Conservation (phyloP, 2,797 vertebrate genomes). For the Rhyacichthys aspro region DNA sequence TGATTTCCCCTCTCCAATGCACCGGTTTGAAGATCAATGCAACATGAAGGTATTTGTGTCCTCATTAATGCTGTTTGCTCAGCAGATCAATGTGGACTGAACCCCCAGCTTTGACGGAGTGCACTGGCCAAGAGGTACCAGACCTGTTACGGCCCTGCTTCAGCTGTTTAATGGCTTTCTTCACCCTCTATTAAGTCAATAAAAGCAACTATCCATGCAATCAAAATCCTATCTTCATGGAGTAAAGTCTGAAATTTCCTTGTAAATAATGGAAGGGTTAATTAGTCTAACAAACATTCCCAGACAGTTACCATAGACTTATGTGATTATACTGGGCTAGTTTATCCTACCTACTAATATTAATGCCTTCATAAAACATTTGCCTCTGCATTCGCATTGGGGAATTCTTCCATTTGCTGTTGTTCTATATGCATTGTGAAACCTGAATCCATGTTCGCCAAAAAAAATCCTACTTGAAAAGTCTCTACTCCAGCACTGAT, state of each 20-base stretch:
- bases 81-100: conserved; percentile 55
- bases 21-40: conserved; percentile 68
- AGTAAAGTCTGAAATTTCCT: not conserved
- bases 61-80: conserved; percentile 72
- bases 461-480: too few species aligned
- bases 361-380: too few species aligned
- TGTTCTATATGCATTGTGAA: too few species aligned
- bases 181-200: not conserved
- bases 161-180: conserved; percentile 9
- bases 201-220: not conserved
- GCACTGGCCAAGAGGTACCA: not conserved
- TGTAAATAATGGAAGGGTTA: conserved; percentile 14
- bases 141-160: not conserved
- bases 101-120: conserved; percentile 29
- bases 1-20: conserved; percentile 55
- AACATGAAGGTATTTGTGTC: conserved; percentile 74
- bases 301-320: too few species aligned
- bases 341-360: too few species aligned
- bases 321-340: too few species aligned
- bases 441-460: too few species aligned
- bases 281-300: conserved; percentile 48
- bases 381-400: too few species aligned
- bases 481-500: too few species aligned
- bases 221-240: not conserved
- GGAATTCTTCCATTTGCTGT: too few species aligned